Base-by-base conservation (phyloP, 2,113 vertebrate species). In the Balaenoptera acutorostrata region DNA sequence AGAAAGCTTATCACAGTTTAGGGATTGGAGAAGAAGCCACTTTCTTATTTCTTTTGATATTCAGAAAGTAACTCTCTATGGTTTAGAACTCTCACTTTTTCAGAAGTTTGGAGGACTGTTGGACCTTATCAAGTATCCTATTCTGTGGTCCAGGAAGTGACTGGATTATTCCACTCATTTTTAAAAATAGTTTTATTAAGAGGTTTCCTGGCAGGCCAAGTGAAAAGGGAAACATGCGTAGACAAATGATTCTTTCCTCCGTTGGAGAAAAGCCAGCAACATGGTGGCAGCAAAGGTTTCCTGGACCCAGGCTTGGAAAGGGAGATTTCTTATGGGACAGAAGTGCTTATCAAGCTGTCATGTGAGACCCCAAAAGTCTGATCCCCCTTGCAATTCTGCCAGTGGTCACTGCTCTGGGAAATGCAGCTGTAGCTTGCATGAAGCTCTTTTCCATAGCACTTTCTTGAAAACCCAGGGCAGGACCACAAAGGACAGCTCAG, bases 11-110 rank as follows among this genome's bases (percentile, higher is more conserved):
- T 12, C 75, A 3, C 3, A 17, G 17, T 3, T 4, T 3, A 25
- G 68, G 14, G 14, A 10, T 3, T 36, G 6, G n/a, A 39, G 23
- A 55, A 52, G 18, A 8, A 49, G 20, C 33, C 21, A 10, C 5
- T 3, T 29, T 20, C 52, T 25, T 25, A 4, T n/a, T 20, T 33
- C 39, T 94, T 89, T 52, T 55, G 95, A 88, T 39, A 18, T 27
- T 36, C 72, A 69, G 66, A 86, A 97, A 93, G 61, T 71, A 97
- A 92, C 96, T 96, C 86, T 90, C n/a, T 96, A n/a, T 17, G n/a
- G 7, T 10, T 52, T 52, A 52, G 52, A 52, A 52, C 52, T 52
- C 52, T 18, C 78, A 94, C 39, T 49, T 75, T 31, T 31, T 27
- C 61, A 31, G 8, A 44, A 64, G 23, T 96, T 74, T 82, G 88